These are phyloP conservation scores for Lipophrys pholis DNA, from an alignment of 2,113 vertebrate genomes.

Conservation along the genomic window DNA sequence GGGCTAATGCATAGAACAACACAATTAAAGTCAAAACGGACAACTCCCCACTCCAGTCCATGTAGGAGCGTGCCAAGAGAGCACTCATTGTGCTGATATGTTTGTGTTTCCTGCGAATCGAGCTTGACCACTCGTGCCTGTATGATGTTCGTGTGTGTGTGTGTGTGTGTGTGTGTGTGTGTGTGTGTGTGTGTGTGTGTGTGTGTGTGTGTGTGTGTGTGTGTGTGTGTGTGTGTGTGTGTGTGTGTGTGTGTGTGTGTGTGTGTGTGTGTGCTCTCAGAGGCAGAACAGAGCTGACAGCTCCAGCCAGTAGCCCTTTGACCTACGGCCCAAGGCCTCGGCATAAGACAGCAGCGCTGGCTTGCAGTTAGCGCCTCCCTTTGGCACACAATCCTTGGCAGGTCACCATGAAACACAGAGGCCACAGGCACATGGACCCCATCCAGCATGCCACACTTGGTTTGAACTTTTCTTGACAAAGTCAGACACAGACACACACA, in stretches of 20 bases:
- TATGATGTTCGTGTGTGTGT: background rate
- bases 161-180: slow-evolving; percentile 20
- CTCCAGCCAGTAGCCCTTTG: slow-evolving; percentile 55
- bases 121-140: slow-evolving; percentile 44
- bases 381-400: slow-evolving; percentile 59
- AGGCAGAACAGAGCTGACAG: slow-evolving; percentile 37
- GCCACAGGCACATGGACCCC: slow-evolving; percentile 56
- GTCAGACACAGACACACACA: slow-evolving; percentile 4
- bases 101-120: slow-evolving; percentile 23
- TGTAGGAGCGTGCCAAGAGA: slow-evolving; percentile 31
- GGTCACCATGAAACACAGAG: slow-evolving; percentile 60
- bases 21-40: slow-evolving; percentile 67
- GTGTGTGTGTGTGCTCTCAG: slow-evolving; percentile 16
- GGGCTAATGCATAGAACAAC: slow-evolving; percentile 74
- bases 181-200: slow-evolving; percentile 4
- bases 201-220: slow-evolving; percentile 18
- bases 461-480: slow-evolving; percentile 57
- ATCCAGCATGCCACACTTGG: slow-evolving; percentile 60
- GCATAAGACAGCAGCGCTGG: slow-evolving; percentile 33
- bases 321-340: slow-evolving; percentile 41
- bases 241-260: slow-evolving; percentile 18
- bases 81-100: slow-evolving; percentile 43
- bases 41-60: slow-evolving; percentile 49
- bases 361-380: slow-evolving; percentile 46
- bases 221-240: slow-evolving; percentile 4